Conservation (phyloP, 1,140 invertebrate species). For the Homalodisca vitripennis region DNA sequence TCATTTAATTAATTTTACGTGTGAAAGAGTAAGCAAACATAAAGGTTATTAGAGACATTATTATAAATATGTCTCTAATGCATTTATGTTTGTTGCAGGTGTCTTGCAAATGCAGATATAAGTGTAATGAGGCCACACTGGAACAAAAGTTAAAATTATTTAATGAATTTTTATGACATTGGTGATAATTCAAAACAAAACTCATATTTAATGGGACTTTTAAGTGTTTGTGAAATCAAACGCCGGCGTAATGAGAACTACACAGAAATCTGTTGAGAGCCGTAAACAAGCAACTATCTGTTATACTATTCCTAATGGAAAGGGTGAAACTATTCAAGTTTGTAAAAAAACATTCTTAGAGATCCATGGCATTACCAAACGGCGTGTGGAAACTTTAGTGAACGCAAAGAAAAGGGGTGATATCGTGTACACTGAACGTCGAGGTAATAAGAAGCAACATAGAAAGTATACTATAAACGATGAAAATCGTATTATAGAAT, state of each 20-base stretch:
- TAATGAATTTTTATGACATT: background rate
- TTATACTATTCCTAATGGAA: background rate
- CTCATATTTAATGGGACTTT: too few species aligned
- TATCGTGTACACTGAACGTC: conserved; percentile 16
- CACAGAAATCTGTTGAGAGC: background rate
- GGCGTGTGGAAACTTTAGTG: conserved; percentile 18
- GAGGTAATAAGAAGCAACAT: conserved; percentile 29
- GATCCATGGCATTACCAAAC: background rate
- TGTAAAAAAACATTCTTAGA: background rate
- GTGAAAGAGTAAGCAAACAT: too few species aligned
- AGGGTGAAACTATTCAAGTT: background rate
- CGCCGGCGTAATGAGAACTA: background rate
- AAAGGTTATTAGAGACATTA: too few species aligned
- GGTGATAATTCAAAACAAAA: background rate
- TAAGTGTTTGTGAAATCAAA: too few species aligned
- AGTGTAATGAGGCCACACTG: background rate
- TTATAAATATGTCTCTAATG: background rate
- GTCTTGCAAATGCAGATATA: background rate
- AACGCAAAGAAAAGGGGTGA: conserved; percentile 26
- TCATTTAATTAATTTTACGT: too few species aligned
- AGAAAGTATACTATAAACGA: conserved; percentile 21
- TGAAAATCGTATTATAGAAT: conserved; percentile 12
- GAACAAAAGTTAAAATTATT: background rate
- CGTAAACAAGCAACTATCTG: background rate
- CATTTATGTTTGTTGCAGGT: background rate